A percentile compares a stretch with the other conserved stretches of the same genome.
phyloP scores from a whole-genome alignment of 92 coral and sea anemone genomes.

The Zoanthus solanderi region DNA sequence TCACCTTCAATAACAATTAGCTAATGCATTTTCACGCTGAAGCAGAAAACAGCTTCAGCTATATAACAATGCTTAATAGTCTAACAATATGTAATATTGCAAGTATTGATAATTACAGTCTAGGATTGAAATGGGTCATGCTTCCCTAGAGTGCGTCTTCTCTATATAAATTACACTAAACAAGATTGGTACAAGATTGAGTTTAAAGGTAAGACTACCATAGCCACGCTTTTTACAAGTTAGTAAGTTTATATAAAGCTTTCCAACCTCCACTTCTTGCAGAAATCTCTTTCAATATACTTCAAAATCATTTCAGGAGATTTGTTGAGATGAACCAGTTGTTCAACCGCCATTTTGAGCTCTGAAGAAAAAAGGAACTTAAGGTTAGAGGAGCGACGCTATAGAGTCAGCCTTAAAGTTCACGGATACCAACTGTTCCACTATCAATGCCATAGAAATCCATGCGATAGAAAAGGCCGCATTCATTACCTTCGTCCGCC shows the following conservation, averaged over 20 bases:
- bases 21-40: background rate
- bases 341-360: conserved; percentile 9
- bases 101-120: conserved; percentile 2
- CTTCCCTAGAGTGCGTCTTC: conserved; percentile 3
- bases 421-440: conserved; percentile 9
- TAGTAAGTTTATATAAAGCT: conserved; percentile 5
- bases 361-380: conserved; percentile 3
- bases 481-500: conserved; percentile 8
- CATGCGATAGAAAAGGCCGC: conserved; percentile 4
- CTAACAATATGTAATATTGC: conserved; percentile 6
- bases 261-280: conserved; percentile 9
- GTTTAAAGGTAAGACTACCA: background rate
- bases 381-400: conserved; percentile 1
- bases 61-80: conserved; percentile 4
- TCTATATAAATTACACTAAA: conserved; percentile 4
- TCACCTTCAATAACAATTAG: background rate
- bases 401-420: conserved; percentile 7
- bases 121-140: conserved; percentile 2
- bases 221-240: conserved; percentile 1
- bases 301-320: conserved; percentile 6
- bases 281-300: conserved; percentile 6
- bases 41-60: background rate
- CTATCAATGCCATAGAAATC: conserved; percentile 4
- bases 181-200: conserved; percentile 3
- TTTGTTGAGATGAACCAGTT: conserved; percentile 1